These are phyloP conservation scores for Anthoptus insignis DNA, from an alignment of 2,888 invertebrate genomes.

Conservation along the genomic window DNA sequence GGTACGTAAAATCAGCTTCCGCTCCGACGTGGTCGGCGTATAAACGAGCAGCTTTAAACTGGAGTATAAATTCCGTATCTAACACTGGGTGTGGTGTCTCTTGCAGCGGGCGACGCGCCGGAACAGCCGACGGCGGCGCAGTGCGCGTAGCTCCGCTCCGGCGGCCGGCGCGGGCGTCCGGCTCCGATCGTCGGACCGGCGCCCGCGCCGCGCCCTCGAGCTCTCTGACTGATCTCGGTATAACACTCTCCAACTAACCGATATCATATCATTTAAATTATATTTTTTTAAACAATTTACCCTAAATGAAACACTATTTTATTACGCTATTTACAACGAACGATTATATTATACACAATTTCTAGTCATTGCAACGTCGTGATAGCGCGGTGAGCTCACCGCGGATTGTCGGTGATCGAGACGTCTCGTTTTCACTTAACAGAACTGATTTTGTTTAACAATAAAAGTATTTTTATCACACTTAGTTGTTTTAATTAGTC, in stretches of 20 bases:
- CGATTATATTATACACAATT: slow-evolving; percentile 55
- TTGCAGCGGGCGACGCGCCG: slow-evolving; percentile 86
- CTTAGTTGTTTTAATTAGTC: slow-evolving; percentile 79
- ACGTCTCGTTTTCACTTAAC: slow-evolving; percentile 79
- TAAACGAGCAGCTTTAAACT: slow-evolving; percentile 53
- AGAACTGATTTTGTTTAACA: slow-evolving; percentile 85
- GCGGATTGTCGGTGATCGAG: slow-evolving; percentile 69
- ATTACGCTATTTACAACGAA: slow-evolving; percentile 66
- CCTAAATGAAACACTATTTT: slow-evolving; percentile 64
- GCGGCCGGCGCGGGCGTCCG: slow-evolving; percentile 53
- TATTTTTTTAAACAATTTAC: slow-evolving; percentile 72
- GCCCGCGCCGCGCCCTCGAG: slow-evolving; percentile 66
- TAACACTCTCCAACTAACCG: slow-evolving; percentile 81
- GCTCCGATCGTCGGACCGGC: slow-evolving; percentile 30
- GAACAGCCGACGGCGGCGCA: slow-evolving; percentile 86
- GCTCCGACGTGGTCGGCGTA: slow-evolving; percentile 59
- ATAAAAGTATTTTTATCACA: slow-evolving; percentile 79
- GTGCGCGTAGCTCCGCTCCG: slow-evolving; percentile 80
- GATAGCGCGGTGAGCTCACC: slow-evolving; percentile 66
- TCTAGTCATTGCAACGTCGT: slow-evolving; percentile 77
- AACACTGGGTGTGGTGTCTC: slow-evolving; percentile 87
- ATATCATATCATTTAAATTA: slow-evolving; percentile 60
- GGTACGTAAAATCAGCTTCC: slow-evolving; percentile 54
- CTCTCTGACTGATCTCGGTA: slow-evolving; percentile 83
- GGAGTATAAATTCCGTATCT: slow-evolving; percentile 80